Conservation (phyloP, 2,113 vertebrate genomes). For the Porphyrio hochstetteri region DNA sequence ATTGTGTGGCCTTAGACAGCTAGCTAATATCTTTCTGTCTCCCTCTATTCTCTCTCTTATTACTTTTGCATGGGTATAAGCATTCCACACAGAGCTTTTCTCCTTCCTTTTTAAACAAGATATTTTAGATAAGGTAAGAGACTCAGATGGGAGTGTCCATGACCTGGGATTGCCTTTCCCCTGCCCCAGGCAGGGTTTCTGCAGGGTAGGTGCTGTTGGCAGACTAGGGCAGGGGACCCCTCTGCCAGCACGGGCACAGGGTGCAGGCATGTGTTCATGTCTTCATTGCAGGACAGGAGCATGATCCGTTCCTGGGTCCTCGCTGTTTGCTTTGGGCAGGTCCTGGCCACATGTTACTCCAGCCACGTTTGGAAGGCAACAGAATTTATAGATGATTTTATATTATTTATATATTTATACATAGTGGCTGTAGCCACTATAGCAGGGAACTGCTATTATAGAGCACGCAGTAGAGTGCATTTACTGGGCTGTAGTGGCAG, state of each 20-base stretch:
- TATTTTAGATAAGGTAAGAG: not conserved
- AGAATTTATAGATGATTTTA: too few species aligned
- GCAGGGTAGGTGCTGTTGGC: not conserved
- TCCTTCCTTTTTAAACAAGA: not conserved
- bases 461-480: not conserved
- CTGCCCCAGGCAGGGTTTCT: not conserved
- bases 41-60: not conserved
- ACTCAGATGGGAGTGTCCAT: not conserved
- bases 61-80: not conserved
- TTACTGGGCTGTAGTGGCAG: not conserved
- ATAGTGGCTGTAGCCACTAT: not conserved
- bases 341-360: not conserved
- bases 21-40: not conserved
- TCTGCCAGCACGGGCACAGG: not conserved
- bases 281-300: not conserved
- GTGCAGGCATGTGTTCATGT: not conserved
- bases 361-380: not conserved
- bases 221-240: not conserved
- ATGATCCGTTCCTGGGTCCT: not conserved
- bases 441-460: not conserved
- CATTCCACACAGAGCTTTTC: not conserved
- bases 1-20: not conserved
- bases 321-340: not conserved
- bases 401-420: too few species aligned
- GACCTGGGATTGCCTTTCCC: not conserved